These are phyloP conservation scores for Seriola aureovittata DNA, from an alignment of 2,113 vertebrate species.

Conservation along the genomic window DNA sequence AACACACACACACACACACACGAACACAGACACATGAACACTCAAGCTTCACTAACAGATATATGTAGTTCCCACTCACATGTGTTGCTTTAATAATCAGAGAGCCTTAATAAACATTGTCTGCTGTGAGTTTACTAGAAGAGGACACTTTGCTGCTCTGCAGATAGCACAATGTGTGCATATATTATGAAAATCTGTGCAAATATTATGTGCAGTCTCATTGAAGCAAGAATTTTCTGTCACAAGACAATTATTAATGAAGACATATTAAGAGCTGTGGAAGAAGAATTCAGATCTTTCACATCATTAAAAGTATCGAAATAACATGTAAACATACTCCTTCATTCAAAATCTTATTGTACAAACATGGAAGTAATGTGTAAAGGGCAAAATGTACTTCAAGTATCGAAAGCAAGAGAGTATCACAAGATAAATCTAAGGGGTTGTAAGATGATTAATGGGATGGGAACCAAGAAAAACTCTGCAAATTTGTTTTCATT, in stretches of 20 bases:
- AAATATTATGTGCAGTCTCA: slow-evolving; percentile 34
- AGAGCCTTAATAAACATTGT: slow-evolving; percentile 20
- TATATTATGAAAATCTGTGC: slow-evolving; percentile 35
- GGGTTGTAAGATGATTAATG: background rate
- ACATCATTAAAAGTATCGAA: background rate
- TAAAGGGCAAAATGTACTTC: background rate
- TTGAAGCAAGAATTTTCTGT: slow-evolving; percentile 17
- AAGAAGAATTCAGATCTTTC: background rate
- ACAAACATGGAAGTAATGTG: background rate
- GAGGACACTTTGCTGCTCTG: slow-evolving; percentile 4
- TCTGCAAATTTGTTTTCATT: background rate
- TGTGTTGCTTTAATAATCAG: slow-evolving; percentile 42
- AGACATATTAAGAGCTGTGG: background rate
- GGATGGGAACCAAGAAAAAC: background rate
- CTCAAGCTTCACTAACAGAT: slow-evolving; percentile 41
- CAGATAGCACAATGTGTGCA: slow-evolving; percentile 30
- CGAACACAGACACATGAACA: slow-evolving; percentile 23
- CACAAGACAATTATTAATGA: slow-evolving; percentile 7
- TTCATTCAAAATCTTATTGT: background rate
- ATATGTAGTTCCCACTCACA: slow-evolving; percentile 29
- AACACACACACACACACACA: slow-evolving; percentile 22
- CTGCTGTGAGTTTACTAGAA: slow-evolving; percentile 9
- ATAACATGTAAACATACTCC: background rate
- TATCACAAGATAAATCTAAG: background rate
- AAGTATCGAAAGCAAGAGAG: background rate